Conservation (phyloP, 2,888 invertebrate species). For the Dorcus parallelipipedus region DNA sequence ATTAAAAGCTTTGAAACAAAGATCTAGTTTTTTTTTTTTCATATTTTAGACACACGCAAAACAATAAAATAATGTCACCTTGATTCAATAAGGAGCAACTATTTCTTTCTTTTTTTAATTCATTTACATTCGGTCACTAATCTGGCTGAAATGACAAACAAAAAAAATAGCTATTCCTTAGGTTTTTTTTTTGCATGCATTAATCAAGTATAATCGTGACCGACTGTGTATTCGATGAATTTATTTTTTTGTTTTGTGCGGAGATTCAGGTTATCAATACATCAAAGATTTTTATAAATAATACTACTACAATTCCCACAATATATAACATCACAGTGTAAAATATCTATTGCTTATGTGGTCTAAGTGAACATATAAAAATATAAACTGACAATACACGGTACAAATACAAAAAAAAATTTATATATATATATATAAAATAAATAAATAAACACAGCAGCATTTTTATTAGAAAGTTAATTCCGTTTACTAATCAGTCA, state of each 20-base stretch:
- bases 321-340: constrained; percentile 12
- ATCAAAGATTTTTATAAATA: constrained; percentile 5
- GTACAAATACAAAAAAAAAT: not conserved
- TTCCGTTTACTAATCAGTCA: not conserved
- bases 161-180: not conserved
- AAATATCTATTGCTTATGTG: constrained; percentile 11
- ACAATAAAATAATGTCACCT: not conserved
- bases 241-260: not conserved
- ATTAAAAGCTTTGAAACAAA: not conserved
- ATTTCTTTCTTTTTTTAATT: too few species aligned
- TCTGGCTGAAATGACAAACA: not conserved
- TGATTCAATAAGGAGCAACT: not conserved
- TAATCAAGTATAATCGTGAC: not conserved
- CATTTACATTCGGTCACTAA: too few species aligned
- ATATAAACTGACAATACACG: constrained; percentile 1
- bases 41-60: not conserved
- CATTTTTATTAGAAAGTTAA: constrained; percentile 1
- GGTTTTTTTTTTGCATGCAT: not conserved
- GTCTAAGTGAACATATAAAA: constrained; percentile 1
- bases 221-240: not conserved
- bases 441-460: constrained; percentile 3
- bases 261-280: not conserved
- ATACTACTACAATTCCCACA: constrained; percentile 13
- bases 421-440: not conserved
- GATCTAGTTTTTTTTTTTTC: not conserved